A percentile compares a stretch with the other conserved stretches of the same genome.
Conservation (phyloP, 2,797 vertebrate species). For the Ataeniobius toweri region DNA sequence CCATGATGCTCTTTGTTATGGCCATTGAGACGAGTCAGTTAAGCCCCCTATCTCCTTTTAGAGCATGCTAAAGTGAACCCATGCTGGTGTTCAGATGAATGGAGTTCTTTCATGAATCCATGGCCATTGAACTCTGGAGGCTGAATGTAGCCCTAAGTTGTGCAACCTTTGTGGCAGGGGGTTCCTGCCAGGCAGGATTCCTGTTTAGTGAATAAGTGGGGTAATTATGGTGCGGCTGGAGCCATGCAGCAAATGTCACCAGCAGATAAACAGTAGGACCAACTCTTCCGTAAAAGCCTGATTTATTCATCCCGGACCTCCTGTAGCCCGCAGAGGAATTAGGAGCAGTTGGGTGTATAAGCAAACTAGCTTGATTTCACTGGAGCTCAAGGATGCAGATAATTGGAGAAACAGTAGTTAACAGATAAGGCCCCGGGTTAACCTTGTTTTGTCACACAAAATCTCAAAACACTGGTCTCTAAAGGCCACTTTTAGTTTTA, state of each 20-base stretch:
- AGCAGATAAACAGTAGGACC: slow-evolving; percentile 94
- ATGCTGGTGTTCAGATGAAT: slow-evolving; percentile 76
- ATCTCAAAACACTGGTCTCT: slow-evolving; percentile 38
- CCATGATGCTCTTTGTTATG: slow-evolving; percentile 68
- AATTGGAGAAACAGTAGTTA: slow-evolving; percentile 89
- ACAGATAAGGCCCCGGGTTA: slow-evolving; percentile 83
- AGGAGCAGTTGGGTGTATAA: slow-evolving; percentile 89
- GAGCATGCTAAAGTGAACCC: slow-evolving; percentile 62
- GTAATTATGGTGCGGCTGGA: slow-evolving; percentile 95
- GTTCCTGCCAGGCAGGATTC: slow-evolving; percentile 93
- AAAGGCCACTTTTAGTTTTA: slow-evolving; percentile 40
- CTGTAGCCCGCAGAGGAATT: slow-evolving; percentile 89
- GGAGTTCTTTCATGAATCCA: slow-evolving; percentile 63
- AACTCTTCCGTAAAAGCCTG: slow-evolving; percentile 91
- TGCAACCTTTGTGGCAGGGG: slow-evolving; percentile 89
- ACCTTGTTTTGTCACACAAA: slow-evolving; percentile 74
- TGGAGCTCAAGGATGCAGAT: slow-evolving; percentile 93
- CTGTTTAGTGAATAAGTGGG: slow-evolving; percentile 98
- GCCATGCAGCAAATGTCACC: slow-evolving; percentile 94
- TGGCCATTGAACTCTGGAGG: slow-evolving; percentile 75
- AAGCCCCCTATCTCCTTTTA: slow-evolving; percentile 62
- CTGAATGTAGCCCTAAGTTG: slow-evolving; percentile 92
- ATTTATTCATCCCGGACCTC: slow-evolving; percentile 85
- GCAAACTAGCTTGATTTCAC: slow-evolving; percentile 82
- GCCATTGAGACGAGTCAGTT: slow-evolving; percentile 62